A percentile compares a stretch with the other conserved stretches of the same genome.
Evolutionary conservation across 2,888 invertebrate genomes (phyloP).

Genomic region (Trachelus troglodyta): DNA sequence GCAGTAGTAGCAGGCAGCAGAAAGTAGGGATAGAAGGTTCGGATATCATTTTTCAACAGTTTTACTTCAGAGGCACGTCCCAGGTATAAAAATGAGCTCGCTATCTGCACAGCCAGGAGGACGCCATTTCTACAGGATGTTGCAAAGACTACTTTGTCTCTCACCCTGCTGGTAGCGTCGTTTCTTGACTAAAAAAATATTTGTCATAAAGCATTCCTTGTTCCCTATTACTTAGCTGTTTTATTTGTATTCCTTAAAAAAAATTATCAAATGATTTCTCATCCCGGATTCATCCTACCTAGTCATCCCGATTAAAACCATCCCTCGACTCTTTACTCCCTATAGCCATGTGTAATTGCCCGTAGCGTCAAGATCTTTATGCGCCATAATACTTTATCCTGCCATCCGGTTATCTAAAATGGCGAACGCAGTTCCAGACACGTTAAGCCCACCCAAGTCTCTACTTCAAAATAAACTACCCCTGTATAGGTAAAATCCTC

Average conservation of each 20-base stretch:
- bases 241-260: neutral
- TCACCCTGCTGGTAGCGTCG: neutral
- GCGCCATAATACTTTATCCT: slow-evolving; percentile 39
- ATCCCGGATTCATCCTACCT: neutral
- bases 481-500: slow-evolving; percentile 16
- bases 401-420: slow-evolving; percentile 9
- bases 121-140: neutral
- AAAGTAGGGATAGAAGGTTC: slow-evolving; percentile 24
- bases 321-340: neutral
- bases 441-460: slow-evolving; percentile 23
- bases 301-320: neutral
- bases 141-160: neutral
- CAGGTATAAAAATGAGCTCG: slow-evolving; percentile 50
- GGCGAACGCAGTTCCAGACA: slow-evolving; percentile 16
- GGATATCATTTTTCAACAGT: slow-evolving; percentile 58
- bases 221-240: neutral
- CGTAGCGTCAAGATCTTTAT: slow-evolving; percentile 33
- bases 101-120: slow-evolving; percentile 35
- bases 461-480: slow-evolving; percentile 5
- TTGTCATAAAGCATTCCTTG: neutral
- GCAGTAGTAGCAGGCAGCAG: neutral
- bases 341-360: slow-evolving; percentile 31
- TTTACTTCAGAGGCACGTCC: slow-evolving; percentile 48
- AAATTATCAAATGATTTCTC: neutral
- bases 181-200: neutral